Evolutionary conservation across 2,113 vertebrate genomes (phyloP), one percentile per base, ranked within the genome.

Genomic region (Hymenochirus boettgeri): DNA sequence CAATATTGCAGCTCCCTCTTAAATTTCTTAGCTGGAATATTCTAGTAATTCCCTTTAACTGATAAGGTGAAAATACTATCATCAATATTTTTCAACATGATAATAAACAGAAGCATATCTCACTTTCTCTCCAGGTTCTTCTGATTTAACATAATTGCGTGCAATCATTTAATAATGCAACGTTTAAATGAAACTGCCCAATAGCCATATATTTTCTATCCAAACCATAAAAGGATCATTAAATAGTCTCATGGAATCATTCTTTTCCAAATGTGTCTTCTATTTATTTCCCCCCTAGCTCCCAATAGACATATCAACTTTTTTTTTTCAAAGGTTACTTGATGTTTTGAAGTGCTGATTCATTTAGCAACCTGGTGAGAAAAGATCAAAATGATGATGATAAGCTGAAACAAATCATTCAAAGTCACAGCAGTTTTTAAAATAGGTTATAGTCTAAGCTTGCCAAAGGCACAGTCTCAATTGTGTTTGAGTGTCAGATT

Each of bases 251-350:
- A 26, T 52, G 5, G 12, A 59, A n/a, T 52, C 27, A 37, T 42
- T 27, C 10, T 19, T n/a, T 19, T 18, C 9, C 45, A 42, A 18
- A 57, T 23, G 33, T 53, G 22, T 60, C 58, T 66, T 27, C 63
- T 10, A 35, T 46, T 27, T 26, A 26, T 21, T 48, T 25, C 21
- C 6, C 5, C 5, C n/a, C 12, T 51, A 31, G n/a, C n/a, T 45
- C 57, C 33, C 35, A 59, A 60, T 27, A 60, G 47, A 59, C 56
- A 11, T 52, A 59, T 67, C 22, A 45, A 53, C 31, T 23, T 60
- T 59, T 60, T n/a, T n/a, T n/a, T n/a, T n/a, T n/a, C 60, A 69
- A 69, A 69, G 65, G 65, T 60, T 60, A 69, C 33, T 23, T 53
- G 17, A 42, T 45, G 26, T 51, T 42, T 25, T 52, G n/a, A 60